Conservation (phyloP, 1,140 invertebrate species). For the Ceratina australensis region DNA sequence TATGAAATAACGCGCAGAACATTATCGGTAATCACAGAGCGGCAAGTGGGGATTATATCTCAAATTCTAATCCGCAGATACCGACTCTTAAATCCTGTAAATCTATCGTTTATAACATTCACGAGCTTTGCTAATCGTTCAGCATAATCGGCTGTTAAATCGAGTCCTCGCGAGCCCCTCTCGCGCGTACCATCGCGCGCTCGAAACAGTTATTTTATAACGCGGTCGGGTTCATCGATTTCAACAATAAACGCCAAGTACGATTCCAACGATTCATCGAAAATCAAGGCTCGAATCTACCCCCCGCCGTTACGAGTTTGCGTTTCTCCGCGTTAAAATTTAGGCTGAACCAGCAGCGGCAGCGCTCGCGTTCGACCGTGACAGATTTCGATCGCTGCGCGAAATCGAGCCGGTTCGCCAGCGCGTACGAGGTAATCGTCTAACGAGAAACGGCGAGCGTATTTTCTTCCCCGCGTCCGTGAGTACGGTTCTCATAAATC, state of each 20-base stretch:
- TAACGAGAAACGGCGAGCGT: not conserved
- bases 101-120: conserved; percentile 47
- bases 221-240: conserved; percentile 32
- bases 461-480: not conserved
- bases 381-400: not conserved
- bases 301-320: no score
- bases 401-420: not conserved
- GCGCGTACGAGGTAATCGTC: not conserved
- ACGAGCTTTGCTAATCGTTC: conserved; percentile 46
- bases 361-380: not conserved
- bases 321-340: not conserved
- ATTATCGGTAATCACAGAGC: conserved; percentile 34
- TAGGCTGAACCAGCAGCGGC: not conserved
- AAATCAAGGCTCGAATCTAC: not conserved
- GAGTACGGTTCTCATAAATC: conserved; percentile 34
- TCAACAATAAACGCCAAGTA: not conserved
- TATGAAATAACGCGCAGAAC: conserved; percentile 36
- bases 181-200: not conserved
- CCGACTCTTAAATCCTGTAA: conserved; percentile 48
- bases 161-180: not conserved
- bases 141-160: conserved; percentile 48
- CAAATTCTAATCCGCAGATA: conserved; percentile 42
- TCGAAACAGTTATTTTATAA: conserved; percentile 24
- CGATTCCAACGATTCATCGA: not conserved
- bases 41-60: conserved; percentile 36